Percentiles rank a stretch among this genome's conserved stretches.
Conservation (phyloP, 2,113 vertebrate genomes). For the Anhinga anhinga region DNA sequence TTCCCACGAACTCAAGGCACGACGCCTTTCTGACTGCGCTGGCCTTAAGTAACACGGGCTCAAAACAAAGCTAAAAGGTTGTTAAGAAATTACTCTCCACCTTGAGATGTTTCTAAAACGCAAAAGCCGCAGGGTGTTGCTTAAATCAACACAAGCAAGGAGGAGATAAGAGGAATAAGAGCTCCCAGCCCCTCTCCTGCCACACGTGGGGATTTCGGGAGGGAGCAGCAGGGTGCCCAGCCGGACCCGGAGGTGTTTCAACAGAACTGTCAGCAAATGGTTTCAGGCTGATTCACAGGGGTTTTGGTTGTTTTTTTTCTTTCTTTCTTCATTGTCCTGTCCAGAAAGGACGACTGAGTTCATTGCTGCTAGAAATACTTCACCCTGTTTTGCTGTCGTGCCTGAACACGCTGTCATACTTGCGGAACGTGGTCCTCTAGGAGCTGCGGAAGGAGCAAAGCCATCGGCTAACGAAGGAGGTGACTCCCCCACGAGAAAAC, state of each 20-base stretch:
- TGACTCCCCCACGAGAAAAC: fast-evolving
- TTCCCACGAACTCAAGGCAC: fast-evolving
- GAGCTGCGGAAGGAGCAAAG: background rate
- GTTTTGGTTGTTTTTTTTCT: background rate
- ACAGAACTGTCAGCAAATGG: background rate
- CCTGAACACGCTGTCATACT: background rate
- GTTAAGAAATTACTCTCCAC: background rate
- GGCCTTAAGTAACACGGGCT: background rate
- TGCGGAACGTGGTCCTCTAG: background rate
- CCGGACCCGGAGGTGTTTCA: background rate
- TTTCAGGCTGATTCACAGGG: background rate
- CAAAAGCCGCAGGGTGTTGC: background rate
- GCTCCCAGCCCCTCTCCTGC: background rate
- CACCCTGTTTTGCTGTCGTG: fast-evolving
- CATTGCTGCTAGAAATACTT: background rate
- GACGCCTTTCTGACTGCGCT: fast-evolving
- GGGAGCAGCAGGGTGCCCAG: too few relatives aligned
- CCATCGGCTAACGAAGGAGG: background rate
- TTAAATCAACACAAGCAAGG: background rate
- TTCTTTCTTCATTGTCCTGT: background rate
- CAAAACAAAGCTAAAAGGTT: too few relatives aligned
- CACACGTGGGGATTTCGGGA: fast-evolving
- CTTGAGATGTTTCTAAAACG: background rate
- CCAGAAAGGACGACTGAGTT: background rate
- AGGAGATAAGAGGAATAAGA: background rate